Conservation (phyloP, 2,797 vertebrate species). For the Coilia nasus region DNA sequence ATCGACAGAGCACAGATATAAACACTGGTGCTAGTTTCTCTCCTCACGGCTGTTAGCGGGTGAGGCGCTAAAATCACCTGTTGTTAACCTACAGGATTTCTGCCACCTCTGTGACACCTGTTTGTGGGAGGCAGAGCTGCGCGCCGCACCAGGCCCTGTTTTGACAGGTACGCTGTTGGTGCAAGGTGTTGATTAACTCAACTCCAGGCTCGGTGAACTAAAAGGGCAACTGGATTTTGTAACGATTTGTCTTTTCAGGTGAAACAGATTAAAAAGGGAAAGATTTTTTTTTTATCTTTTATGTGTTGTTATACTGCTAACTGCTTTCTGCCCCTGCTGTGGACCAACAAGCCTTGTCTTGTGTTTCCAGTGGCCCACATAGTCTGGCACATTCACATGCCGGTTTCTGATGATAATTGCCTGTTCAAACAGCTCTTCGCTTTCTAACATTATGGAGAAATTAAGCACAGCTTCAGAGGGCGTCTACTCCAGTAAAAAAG, state of each 20-base stretch:
- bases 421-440: background rate
- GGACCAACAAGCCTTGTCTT: background rate
- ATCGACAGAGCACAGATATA: background rate
- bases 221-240: background rate
- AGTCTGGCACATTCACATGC: background rate
- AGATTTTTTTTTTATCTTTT: background rate
- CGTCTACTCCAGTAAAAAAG: background rate
- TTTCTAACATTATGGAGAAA: background rate
- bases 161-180: conserved; percentile 18
- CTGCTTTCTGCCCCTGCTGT: background rate
- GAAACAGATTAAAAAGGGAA: background rate
- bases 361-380: background rate
- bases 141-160: background rate
- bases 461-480: too few species aligned
- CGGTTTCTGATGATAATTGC: background rate
- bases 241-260: background rate
- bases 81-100: conserved; percentile 29
- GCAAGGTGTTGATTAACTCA: conserved; percentile 47
- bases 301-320: background rate
- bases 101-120: conserved; percentile 5
- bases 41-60: background rate
- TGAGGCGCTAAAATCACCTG: background rate
- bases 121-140: background rate
- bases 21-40: background rate
- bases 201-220: background rate